These are phyloP conservation scores for Papilio polyxenes DNA, from an alignment of 1,140 invertebrate species.

Conservation along the genomic window DNA sequence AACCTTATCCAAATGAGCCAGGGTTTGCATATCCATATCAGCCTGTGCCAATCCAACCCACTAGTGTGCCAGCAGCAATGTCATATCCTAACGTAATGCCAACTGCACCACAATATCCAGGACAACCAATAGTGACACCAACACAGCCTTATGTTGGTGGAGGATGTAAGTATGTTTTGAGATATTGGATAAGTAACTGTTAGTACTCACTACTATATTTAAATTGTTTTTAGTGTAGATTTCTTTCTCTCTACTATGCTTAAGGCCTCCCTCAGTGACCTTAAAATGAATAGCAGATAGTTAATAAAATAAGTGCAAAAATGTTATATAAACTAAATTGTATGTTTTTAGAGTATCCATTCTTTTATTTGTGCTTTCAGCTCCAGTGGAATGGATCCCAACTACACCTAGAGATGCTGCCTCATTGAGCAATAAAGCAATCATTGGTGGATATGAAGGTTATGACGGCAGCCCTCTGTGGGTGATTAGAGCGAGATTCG, in stretches of 20 bases:
- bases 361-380: constrained; percentile 50
- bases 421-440: constrained; percentile 53
- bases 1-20: constrained; percentile 53
- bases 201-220: not conserved
- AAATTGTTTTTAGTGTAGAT: not conserved
- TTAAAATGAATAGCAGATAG: no score
- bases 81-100: constrained; percentile 56
- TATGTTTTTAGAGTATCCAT: not conserved
- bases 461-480: constrained; percentile 70
- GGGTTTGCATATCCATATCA: constrained; percentile 58
- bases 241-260: no score
- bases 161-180: constrained; percentile 50
- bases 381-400: constrained; percentile 67
- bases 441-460: constrained; percentile 70
- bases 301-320: no score
- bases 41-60: constrained; percentile 39
- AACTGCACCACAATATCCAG: constrained; percentile 52
- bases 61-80: constrained; percentile 54
- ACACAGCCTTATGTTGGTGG: constrained; percentile 43
- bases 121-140: constrained; percentile 54
- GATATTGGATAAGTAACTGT: not conserved
- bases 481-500: constrained; percentile 62
- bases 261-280: no score
- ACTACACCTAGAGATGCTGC: constrained; percentile 50
- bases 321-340: no score